Evolutionary conservation across 1,140 invertebrate genomes (phyloP).

Genomic region (Plutomurus gul): DNA sequence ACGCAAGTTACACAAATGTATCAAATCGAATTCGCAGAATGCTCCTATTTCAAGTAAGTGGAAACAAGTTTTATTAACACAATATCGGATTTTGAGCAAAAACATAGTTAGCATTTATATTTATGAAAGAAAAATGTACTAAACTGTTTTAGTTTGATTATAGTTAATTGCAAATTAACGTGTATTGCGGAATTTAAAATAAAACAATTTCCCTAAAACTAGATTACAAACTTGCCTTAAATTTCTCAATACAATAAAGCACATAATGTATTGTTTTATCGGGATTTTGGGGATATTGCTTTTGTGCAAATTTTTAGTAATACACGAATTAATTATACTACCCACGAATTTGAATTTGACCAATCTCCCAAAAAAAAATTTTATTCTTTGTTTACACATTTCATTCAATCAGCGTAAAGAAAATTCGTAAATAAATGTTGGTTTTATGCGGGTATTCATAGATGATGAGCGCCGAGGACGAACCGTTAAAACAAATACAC

Average conservation of each 20-base stretch:
- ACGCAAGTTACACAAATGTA: conserved; percentile 66
- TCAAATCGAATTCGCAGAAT: conserved; percentile 62
- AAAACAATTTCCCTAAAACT: too few relatives aligned
- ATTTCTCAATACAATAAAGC: too few relatives aligned
- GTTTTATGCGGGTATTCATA: conserved; percentile 40
- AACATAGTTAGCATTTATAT: neutral
- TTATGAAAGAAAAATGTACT: neutral
- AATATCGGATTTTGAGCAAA: neutral
- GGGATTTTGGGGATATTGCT: too few relatives aligned
- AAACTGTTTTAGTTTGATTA: too few relatives aligned
- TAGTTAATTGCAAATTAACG: too few relatives aligned
- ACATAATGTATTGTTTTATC: too few relatives aligned
- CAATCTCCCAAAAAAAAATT: too few relatives aligned
- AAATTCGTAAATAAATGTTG: neutral
- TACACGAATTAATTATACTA: too few relatives aligned
- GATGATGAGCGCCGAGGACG: conserved; percentile 62
- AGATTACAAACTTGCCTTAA: too few relatives aligned
- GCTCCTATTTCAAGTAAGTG: conserved; percentile 63
- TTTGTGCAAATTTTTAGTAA: too few relatives aligned
- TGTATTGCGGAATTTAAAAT: too few relatives aligned
- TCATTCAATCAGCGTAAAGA: neutral
- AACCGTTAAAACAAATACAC: conserved; percentile 59
- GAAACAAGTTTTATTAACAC: neutral
- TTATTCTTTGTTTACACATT: neutral
- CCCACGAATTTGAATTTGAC: too few relatives aligned